Evolutionary conservation across 2,888 invertebrate genomes (phyloP).

Genomic region (Crioceris asparagi): DNA sequence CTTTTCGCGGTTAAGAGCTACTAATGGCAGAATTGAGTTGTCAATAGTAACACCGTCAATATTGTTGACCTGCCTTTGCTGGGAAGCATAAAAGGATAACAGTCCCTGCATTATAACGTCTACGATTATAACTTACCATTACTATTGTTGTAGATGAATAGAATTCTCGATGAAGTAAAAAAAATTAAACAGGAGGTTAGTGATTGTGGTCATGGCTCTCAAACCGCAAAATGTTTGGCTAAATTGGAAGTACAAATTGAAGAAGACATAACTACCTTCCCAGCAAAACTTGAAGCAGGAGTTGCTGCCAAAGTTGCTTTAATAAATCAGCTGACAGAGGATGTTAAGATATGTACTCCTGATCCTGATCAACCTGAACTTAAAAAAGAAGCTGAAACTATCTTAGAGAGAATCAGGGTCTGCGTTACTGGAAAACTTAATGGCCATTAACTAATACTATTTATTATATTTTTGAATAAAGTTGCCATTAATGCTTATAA

Average conservation of each 20-base stretch:
- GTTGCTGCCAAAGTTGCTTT: constrained; percentile 4
- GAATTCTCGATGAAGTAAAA: constrained; percentile 8
- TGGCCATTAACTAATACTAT: not conserved
- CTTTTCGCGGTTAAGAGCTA: no score
- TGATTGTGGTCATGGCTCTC: constrained; percentile 10
- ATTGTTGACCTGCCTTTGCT: no score
- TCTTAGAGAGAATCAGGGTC: constrained; percentile 3
- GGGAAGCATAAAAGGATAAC: no score
- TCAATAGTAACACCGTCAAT: no score
- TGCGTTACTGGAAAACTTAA: constrained; percentile 6
- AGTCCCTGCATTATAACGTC: no score
- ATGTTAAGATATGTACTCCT: constrained; percentile 8
- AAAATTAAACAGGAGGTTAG: constrained; percentile 11
- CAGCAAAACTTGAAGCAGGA: constrained; percentile 7
- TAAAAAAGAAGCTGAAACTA: constrained; percentile 5
- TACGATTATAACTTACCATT: no score
- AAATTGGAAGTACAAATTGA: constrained; percentile 10
- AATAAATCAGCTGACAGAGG: constrained; percentile 4
- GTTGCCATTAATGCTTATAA: not conserved
- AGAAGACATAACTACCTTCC: constrained; percentile 7
- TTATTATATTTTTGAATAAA: not conserved
- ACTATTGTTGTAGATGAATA: no score
- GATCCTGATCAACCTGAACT: constrained; percentile 3
- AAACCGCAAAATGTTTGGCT: constrained; percentile 8
- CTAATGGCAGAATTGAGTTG: no score